These are phyloP conservation scores for human DNA, from an alignment of 2,113 vertebrate species.

Conservation along the genomic window DNA sequence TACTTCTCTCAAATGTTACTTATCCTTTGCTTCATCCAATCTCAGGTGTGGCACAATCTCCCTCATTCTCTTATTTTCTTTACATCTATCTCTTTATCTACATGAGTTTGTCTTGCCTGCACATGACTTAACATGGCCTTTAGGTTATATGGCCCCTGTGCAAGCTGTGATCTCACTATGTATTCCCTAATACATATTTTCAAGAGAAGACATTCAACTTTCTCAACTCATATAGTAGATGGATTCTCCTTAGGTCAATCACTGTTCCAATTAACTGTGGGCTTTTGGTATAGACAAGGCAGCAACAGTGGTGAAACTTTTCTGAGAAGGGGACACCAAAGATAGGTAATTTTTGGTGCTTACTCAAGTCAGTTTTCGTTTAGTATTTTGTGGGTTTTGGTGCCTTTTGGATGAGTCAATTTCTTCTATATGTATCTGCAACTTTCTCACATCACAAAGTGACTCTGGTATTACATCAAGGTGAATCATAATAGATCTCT, in stretches of 20 bases:
- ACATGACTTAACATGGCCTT: background rate
- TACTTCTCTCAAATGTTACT: background rate
- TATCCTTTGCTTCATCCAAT: background rate
- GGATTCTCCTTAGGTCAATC: background rate
- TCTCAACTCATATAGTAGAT: background rate
- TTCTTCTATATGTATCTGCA: background rate
- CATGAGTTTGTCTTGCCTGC: background rate
- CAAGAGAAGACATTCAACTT: background rate
- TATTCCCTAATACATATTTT: background rate
- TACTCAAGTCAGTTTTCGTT: background rate
- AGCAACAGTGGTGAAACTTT: background rate
- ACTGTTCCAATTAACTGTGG: background rate
- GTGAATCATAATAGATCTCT: slow-evolving; percentile 31
- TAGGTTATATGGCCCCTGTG: background rate
- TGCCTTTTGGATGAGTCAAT: background rate
- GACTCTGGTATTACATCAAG: background rate
- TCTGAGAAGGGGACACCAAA: background rate
- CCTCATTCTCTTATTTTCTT: background rate
- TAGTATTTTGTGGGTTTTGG: background rate
- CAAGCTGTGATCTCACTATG: background rate
- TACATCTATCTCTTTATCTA: background rate
- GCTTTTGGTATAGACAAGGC: background rate
- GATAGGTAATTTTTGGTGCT: background rate
- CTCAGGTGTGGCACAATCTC: background rate
- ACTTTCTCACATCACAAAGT: slow-evolving; percentile 19